Conservation (phyloP, 2,797 vertebrate genomes). For the Adelosebastes latens region DNA sequence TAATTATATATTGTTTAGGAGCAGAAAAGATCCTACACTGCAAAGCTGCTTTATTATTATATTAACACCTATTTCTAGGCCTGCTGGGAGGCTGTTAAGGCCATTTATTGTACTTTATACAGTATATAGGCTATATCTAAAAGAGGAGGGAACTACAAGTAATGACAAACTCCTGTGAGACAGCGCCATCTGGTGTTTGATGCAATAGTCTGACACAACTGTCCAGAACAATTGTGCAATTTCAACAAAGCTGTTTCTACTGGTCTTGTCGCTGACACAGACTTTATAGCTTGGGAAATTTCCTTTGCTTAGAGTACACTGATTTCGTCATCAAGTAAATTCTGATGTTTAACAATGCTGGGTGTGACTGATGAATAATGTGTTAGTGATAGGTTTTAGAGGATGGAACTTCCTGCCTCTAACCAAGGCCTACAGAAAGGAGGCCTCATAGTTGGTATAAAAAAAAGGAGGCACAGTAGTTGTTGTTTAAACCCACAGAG, state of each 20-base stretch:
- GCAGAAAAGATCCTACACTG: not conserved
- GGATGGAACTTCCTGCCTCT: not conserved
- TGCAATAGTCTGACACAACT: too few relatives aligned
- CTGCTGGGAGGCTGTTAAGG: not conserved
- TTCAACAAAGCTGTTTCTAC: not conserved
- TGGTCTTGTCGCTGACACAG: not conserved
- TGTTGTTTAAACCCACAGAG: not conserved
- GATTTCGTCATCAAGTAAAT: slow-evolving; percentile 10
- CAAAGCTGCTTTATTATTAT: not conserved
- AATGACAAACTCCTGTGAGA: not conserved
- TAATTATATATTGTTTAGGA: not conserved
- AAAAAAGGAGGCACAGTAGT: not conserved
- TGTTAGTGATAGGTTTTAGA: not conserved
- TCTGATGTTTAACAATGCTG: not conserved
- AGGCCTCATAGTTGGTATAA: not conserved
- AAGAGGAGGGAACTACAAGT: not conserved
- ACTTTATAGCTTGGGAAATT: not conserved
- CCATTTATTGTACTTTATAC: not conserved
- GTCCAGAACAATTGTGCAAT: not conserved
- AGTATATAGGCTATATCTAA: not conserved
- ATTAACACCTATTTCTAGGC: not conserved
- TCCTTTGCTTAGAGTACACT: not conserved
- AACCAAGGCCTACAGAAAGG: too few relatives aligned
- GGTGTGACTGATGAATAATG: not conserved
- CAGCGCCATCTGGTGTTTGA: slow-evolving; percentile 21